These are phyloP conservation scores for Solea senegalensis DNA, from an alignment of 2,113 vertebrate species.

Conservation along the genomic window DNA sequence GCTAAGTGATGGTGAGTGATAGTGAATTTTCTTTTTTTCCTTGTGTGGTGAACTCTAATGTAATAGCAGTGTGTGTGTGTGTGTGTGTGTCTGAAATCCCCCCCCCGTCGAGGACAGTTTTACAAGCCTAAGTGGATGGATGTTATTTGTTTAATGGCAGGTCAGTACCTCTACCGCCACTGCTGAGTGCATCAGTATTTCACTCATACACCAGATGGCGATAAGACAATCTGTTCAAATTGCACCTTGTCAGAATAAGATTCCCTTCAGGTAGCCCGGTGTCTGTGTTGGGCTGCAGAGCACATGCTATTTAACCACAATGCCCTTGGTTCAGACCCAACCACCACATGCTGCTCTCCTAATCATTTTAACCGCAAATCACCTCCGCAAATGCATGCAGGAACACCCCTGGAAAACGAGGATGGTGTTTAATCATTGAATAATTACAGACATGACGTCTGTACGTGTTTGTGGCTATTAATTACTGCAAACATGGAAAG, in stretches of 20 bases:
- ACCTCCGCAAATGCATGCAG: neutral
- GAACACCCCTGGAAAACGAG: slow-evolving; percentile 8
- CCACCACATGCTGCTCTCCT: slow-evolving; percentile 26
- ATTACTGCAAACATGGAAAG: slow-evolving; percentile 17
- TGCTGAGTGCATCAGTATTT: slow-evolving; percentile 22
- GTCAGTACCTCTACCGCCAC: neutral
- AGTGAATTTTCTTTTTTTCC: neutral
- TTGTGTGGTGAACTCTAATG: neutral
- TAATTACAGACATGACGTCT: slow-evolving; percentile 2
- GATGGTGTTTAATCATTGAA: neutral
- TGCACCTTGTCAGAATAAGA: slow-evolving; percentile 31
- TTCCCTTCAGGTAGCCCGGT: slow-evolving; percentile 30
- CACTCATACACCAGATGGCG: slow-evolving; percentile 67
- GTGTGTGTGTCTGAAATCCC: neutral
- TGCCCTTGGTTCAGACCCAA: slow-evolving; percentile 43
- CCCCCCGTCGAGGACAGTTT: neutral
- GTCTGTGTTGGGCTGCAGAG: slow-evolving; percentile 18
- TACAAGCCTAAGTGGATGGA: neutral
- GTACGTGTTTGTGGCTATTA: slow-evolving; percentile 22
- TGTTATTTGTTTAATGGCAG: neutral
- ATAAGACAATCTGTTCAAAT: slow-evolving; percentile 54
- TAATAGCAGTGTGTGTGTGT: neutral
- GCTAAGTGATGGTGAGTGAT: neutral
- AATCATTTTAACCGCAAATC: slow-evolving; percentile 11
- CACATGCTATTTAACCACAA: slow-evolving; percentile 42